Evolutionary conservation across 2,797 vertebrate species (phyloP).

Genomic region (Hybognathus amarus): DNA sequence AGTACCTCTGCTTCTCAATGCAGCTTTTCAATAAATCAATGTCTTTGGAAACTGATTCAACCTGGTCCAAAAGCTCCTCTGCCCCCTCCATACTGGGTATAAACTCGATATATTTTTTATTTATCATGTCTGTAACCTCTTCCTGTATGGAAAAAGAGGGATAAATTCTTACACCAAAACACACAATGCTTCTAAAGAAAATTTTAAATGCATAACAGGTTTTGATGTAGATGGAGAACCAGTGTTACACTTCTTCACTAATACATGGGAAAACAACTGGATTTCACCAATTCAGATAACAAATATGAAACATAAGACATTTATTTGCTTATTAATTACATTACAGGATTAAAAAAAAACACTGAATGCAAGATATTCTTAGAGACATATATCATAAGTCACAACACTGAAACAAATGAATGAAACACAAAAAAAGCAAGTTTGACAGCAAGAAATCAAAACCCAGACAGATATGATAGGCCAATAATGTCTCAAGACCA

Average conservation of each 20-base stretch:
- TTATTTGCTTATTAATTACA: neutral
- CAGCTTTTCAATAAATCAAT: constrained; percentile 84
- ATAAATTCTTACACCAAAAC: neutral
- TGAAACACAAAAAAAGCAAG: neutral
- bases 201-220: neutral
- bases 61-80: constrained; percentile 84
- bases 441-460: neutral
- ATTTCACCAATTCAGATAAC: neutral
- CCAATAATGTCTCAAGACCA: neutral
- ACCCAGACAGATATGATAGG: neutral
- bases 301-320: neutral
- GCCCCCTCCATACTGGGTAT: constrained; percentile 87
- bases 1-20: constrained; percentile 89
- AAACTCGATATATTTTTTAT: constrained; percentile 89
- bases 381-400: neutral
- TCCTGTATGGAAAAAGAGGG: constrained; percentile 67
- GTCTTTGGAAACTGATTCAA: constrained; percentile 81
- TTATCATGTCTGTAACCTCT: constrained; percentile 90
- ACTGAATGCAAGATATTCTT: neutral
- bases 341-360: neutral
- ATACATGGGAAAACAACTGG: neutral
- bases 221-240: neutral
- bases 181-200: neutral
- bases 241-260: neutral
- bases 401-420: neutral